phyloP scores from a whole-genome alignment of 2,888 invertebrate species.

The Erebia epiphron region DNA sequence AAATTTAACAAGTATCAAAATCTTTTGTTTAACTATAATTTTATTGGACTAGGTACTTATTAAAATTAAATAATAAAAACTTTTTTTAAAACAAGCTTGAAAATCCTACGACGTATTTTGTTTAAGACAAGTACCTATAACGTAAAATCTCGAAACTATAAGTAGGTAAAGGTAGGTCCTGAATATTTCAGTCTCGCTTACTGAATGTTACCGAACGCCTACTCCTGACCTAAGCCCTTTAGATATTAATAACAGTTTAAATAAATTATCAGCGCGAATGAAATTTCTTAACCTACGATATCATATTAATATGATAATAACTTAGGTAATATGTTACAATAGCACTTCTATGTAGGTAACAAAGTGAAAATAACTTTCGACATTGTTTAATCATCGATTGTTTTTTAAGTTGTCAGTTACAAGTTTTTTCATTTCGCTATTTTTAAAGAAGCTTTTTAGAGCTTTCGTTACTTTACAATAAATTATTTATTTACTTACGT shows the following conservation, averaged over 20 bases:
- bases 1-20: too few species aligned
- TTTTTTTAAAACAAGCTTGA: neutral
- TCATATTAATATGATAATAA: neutral
- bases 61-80: neutral
- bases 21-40: neutral
- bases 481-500: neutral
- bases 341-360: too few species aligned
- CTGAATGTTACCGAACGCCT: conserved; percentile 31
- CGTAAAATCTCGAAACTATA: neutral
- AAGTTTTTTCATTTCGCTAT: neutral
- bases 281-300: conserved; percentile 2
- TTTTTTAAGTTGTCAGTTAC: neutral
- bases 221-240: conserved; percentile 43
- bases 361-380: too few species aligned
- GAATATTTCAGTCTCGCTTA: conserved; percentile 16
- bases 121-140: neutral
- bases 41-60: neutral
- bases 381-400: too few species aligned
- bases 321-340: neutral
- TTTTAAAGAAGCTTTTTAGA: neutral
- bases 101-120: neutral
- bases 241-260: conserved; percentile 28
- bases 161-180: neutral
- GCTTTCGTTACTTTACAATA: neutral
- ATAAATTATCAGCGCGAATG: conserved; percentile 30